These are phyloP conservation scores for Calypte anna DNA, from an alignment of 2,113 vertebrate genomes.

Conservation along the genomic window DNA sequence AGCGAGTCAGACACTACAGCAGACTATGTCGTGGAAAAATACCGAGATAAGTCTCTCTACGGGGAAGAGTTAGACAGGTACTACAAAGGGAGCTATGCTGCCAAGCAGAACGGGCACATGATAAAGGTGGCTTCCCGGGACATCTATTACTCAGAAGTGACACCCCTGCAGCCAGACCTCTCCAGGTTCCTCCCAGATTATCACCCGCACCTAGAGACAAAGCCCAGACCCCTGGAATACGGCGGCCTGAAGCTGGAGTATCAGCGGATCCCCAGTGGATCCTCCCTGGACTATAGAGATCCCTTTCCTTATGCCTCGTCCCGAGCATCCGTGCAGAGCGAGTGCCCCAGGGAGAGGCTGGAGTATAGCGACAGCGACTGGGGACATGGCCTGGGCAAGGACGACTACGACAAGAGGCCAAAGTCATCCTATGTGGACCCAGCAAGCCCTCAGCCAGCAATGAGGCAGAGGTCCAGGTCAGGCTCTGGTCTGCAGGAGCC, in stretches of 20 bases:
- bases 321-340: constrained; percentile 85
- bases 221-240: constrained; percentile 82
- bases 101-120: constrained; percentile 90
- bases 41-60: constrained; percentile 77
- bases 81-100: constrained; percentile 74
- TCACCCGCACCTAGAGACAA: constrained; percentile 87
- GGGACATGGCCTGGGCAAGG: constrained; percentile 83
- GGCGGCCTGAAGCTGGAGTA: constrained; percentile 77
- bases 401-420: constrained; percentile 91
- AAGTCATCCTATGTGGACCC: constrained; percentile 93
- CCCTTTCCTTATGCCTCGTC: constrained; percentile 85
- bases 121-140: constrained; percentile 78
- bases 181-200: constrained; percentile 88
- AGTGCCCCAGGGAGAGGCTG: constrained; percentile 85
- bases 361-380: constrained; percentile 88
- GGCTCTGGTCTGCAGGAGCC: constrained; percentile 97
- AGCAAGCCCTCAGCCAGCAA: constrained; percentile 90
- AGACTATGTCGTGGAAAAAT: constrained; percentile 81
- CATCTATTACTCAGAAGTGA: constrained; percentile 88
- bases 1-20: constrained; percentile 88
- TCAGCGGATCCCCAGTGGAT: constrained; percentile 77
- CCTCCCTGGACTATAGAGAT: constrained; percentile 90
- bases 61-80: constrained; percentile 86
- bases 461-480: constrained; percentile 92
- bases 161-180: constrained; percentile 86